Conservation (phyloP, 2,113 vertebrate genomes). For the Laterallus jamaicensis region DNA sequence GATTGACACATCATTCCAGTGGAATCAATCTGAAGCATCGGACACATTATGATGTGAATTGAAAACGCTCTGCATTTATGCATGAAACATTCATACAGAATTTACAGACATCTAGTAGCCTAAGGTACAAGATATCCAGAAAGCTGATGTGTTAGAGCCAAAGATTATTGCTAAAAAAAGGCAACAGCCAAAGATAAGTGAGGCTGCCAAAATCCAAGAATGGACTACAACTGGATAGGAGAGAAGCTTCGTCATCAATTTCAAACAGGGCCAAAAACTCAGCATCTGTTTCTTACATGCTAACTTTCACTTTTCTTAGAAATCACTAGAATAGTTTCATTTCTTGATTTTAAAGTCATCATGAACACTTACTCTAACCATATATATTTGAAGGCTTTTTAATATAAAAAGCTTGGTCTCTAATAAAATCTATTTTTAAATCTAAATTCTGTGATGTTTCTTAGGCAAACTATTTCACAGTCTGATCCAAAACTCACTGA, state of each 20-base stretch:
- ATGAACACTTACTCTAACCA: background rate
- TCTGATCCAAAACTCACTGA: background rate
- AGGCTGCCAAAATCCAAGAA: background rate
- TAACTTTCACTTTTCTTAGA: background rate
- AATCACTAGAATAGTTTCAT: background rate
- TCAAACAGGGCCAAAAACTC: background rate
- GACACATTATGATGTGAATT: background rate
- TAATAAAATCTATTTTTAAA: background rate
- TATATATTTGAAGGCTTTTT: background rate
- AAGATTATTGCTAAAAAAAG: background rate
- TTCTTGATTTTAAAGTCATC: background rate
- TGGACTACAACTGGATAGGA: background rate
- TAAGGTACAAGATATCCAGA: background rate
- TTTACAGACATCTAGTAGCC: background rate
- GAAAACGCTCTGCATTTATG: background rate
- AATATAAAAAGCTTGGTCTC: background rate
- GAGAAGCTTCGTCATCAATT: background rate
- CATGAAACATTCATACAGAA: background rate
- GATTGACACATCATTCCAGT: background rate
- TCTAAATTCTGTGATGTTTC: background rate
- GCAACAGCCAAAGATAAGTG: background rate
- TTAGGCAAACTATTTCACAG: background rate
- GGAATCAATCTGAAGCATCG: background rate
- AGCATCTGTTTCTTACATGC: background rate
- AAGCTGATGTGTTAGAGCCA: background rate